Percentiles rank a stretch among this genome's conserved stretches.
Evolutionary conservation across 2,113 vertebrate genomes (phyloP).

Genomic region (Boleophthalmus pectinirostris): DNA sequence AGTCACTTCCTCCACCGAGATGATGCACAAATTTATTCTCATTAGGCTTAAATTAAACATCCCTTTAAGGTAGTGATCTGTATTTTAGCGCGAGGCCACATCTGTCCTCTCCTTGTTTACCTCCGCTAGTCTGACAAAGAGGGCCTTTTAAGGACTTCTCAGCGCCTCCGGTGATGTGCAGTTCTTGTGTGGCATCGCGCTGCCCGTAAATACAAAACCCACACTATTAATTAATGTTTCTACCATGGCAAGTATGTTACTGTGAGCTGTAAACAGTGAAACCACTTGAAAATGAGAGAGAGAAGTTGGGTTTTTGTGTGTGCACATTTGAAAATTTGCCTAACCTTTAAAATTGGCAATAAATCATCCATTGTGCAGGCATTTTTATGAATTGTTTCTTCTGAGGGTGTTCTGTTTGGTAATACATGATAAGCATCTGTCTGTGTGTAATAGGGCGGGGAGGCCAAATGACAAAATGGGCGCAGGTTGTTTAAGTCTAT

Average conservation of each 20-base stretch:
- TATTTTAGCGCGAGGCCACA: constrained; percentile 76
- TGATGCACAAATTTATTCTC: constrained; percentile 72
- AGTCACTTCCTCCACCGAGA: constrained; percentile 49
- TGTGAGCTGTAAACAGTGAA: constrained; percentile 62
- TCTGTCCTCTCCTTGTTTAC: constrained; percentile 76
- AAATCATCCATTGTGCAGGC: constrained; percentile 21
- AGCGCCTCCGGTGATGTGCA: constrained; percentile 76
- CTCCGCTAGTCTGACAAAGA: constrained; percentile 67
- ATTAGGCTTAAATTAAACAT: constrained; percentile 70
- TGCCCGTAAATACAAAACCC: constrained; percentile 75
- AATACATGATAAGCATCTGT: constrained; percentile 56
- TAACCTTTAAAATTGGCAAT: constrained; percentile 18
- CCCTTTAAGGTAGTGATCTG: constrained; percentile 69
- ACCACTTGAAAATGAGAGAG: constrained; percentile 30
- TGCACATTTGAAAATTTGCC: constrained; percentile 28
- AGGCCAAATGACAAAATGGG: constrained; percentile 46
- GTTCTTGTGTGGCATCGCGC: constrained; percentile 79
- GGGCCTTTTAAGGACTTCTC: constrained; percentile 62
- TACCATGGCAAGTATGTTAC: constrained; percentile 30
- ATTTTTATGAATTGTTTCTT: constrained; percentile 32
- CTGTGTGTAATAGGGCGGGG: constrained; percentile 53
- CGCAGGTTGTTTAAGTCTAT: constrained; percentile 47
- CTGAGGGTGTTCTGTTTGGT: constrained; percentile 49
- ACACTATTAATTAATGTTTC: constrained; percentile 65
- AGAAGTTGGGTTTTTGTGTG: constrained; percentile 32